phyloP scores from a whole-genome alignment of 2,113 vertebrate species.

The Crotalus horridus region DNA sequence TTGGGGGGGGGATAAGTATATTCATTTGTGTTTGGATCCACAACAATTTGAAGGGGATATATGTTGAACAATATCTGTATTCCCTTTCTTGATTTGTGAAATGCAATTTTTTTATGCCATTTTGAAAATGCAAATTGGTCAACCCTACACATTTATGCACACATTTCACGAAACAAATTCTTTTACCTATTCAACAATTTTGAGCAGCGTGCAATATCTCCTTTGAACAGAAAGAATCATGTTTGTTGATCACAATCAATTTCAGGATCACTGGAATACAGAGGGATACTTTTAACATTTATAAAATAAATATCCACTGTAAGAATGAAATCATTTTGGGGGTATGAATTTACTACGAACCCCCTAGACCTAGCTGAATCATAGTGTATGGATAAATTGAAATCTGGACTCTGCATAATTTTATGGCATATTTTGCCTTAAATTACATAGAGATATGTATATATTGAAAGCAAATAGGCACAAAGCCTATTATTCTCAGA shows the following conservation, averaged over 20 bases:
- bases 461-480: background rate
- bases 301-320: background rate
- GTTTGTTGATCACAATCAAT: background rate
- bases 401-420: background rate
- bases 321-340: background rate
- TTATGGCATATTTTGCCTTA: background rate
- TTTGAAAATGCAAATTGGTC: background rate
- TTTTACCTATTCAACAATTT: background rate
- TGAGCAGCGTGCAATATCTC: background rate
- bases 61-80: background rate
- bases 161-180: background rate
- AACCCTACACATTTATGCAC: background rate
- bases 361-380: background rate
- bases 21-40: background rate
- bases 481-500: background rate
- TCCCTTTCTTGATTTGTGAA: background rate
- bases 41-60: background rate
- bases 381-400: background rate
- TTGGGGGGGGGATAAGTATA: background rate
- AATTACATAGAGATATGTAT: background rate
- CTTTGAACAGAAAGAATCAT: background rate
- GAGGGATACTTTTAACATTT: background rate
- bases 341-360: background rate
- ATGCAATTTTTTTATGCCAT: background rate
- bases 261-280: background rate